A percentile compares a stretch with the other conserved stretches of the same genome.
phyloP scores from a whole-genome alignment of 2,888 invertebrate species.

The Choreutis nemorana region DNA sequence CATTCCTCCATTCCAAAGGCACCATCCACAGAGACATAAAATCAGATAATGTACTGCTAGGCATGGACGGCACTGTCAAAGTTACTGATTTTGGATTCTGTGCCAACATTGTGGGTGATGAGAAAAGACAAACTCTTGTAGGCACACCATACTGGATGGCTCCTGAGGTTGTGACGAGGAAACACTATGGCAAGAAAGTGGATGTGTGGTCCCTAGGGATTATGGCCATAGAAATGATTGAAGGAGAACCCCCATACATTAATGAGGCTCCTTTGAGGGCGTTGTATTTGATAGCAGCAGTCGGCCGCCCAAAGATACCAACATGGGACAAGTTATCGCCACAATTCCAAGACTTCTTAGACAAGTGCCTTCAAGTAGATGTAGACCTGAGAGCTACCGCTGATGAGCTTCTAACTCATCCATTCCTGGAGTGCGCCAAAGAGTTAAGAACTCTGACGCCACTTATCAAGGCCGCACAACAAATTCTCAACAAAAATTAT shows the following conservation, averaged over 20 bases:
- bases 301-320: conserved; percentile 91
- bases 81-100: conserved; percentile 98
- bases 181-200: conserved; percentile 92
- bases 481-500: conserved; percentile 74
- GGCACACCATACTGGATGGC: conserved; percentile 99
- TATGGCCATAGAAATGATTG: conserved; percentile 94
- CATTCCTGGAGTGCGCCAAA: conserved; percentile 81
- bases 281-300: conserved; percentile 93
- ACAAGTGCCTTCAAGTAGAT: conserved; percentile 87
- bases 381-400: conserved; percentile 81
- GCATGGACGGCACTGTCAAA: conserved; percentile 91
- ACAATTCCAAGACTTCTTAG: conserved; percentile 82
- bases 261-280: conserved; percentile 93
- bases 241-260: conserved; percentile 96
- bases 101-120: conserved; percentile 93
- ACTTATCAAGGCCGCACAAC: conserved; percentile 90
- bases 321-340: conserved; percentile 81
- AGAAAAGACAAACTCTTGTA: conserved; percentile 96
- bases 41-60: conserved; percentile 95
- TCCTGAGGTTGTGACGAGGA: conserved; percentile 91
- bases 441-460: conserved; percentile 84
- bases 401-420: conserved; percentile 78
- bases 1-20: conserved; percentile 87
- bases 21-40: conserved; percentile 97
- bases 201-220: conserved; percentile 98